phyloP scores from a whole-genome alignment of 2,113 vertebrate genomes.

The Terrapene triunguis region DNA sequence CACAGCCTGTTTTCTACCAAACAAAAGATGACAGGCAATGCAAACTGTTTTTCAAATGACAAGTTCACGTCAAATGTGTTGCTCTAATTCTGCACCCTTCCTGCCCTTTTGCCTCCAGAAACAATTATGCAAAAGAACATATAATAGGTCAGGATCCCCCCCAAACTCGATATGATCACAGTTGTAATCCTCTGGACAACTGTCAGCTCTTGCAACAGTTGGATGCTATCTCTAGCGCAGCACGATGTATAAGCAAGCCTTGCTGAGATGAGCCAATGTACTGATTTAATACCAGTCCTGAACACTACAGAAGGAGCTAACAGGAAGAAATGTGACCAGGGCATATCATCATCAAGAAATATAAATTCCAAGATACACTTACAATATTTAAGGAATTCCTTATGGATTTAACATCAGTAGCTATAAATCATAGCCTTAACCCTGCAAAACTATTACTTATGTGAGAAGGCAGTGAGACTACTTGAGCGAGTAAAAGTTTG shows the following conservation, averaged over 20 bases:
- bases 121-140: slow-evolving; percentile 81
- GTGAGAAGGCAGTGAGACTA: neutral
- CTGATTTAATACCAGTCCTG: slow-evolving; percentile 70
- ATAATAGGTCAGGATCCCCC: slow-evolving; percentile 79
- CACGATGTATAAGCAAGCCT: slow-evolving; percentile 74
- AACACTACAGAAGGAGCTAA: slow-evolving; percentile 66
- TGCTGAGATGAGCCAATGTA: slow-evolving; percentile 64
- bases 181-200: slow-evolving; percentile 80
- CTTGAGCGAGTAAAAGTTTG: neutral
- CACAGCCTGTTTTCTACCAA: slow-evolving; percentile 75
- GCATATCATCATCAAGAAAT: slow-evolving; percentile 5
- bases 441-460: neutral
- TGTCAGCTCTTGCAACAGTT: slow-evolving; percentile 81
- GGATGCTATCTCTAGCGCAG: slow-evolving; percentile 75
- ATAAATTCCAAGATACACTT: neutral
- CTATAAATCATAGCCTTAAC: slow-evolving; percentile 44
- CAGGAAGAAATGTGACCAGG: slow-evolving; percentile 54
- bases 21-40: slow-evolving; percentile 79
- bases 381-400: slow-evolving; percentile 32
- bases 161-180: slow-evolving; percentile 77
- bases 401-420: slow-evolving; percentile 36
- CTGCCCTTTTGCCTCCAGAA: slow-evolving; percentile 73
- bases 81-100: slow-evolving; percentile 68
- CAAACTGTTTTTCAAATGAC: slow-evolving; percentile 79
- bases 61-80: slow-evolving; percentile 73